A percentile compares a stretch with the other conserved stretches of the same genome.
These are phyloP conservation scores for Dunckerocampus dactyliophorus DNA, from an alignment of 2,113 vertebrate genomes.

Conservation along the genomic window DNA sequence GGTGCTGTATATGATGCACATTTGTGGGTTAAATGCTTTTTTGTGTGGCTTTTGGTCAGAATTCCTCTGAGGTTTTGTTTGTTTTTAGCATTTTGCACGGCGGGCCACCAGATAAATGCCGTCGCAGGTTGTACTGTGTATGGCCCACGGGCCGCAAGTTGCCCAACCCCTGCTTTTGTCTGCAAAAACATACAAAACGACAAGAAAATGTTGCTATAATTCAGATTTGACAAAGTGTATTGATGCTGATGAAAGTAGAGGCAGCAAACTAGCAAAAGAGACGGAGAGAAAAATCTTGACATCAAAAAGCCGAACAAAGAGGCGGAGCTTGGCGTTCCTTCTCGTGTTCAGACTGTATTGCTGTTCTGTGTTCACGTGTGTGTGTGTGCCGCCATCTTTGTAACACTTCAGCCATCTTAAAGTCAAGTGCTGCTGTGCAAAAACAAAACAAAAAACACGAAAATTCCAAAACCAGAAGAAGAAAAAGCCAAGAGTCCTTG, in stretches of 20 bases:
- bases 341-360: constrained; percentile 62
- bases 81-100: too few relatives aligned
- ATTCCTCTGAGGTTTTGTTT: too few relatives aligned
- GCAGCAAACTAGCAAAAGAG: not conserved
- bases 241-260: not conserved
- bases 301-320: constrained; percentile 22
- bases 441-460: constrained; percentile 22
- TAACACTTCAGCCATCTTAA: constrained; percentile 47
- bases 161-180: too few relatives aligned
- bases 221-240: not conserved
- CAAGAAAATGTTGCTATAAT: constrained; percentile 18
- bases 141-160: too few relatives aligned
- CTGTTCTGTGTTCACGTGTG: constrained; percentile 52
- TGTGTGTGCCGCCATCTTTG: constrained; percentile 34
- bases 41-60: too few relatives aligned
- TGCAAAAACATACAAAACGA: not conserved
- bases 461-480: constrained; percentile 32
- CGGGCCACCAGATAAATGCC: too few relatives aligned
- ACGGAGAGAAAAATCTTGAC: not conserved
- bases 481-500: constrained; percentile 15
- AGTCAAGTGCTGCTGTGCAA: constrained; percentile 48
- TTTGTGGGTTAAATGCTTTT: too few relatives aligned
- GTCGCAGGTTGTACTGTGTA: too few relatives aligned
- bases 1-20: not conserved
- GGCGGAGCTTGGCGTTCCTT: constrained; percentile 15